Evolutionary conservation across 2,888 invertebrate species (phyloP).

Genomic region (Ochlodes sylvanus): DNA sequence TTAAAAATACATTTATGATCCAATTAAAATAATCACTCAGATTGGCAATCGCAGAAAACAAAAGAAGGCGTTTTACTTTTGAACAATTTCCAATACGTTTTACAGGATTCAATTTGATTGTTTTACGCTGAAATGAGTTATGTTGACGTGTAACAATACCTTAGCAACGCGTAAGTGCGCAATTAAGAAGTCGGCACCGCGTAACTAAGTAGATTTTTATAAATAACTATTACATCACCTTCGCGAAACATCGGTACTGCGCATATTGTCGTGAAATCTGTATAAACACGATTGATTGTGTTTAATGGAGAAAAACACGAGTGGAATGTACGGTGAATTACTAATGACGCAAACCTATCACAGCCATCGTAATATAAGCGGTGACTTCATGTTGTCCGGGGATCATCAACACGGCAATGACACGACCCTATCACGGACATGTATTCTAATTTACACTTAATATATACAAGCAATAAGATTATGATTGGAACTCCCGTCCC

Average conservation of each 20-base stretch:
- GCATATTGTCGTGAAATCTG: slow-evolving; percentile 74
- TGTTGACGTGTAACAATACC: neutral
- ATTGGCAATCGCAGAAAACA: neutral
- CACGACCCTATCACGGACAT: slow-evolving; percentile 57
- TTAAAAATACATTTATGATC: neutral
- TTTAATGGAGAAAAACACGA: slow-evolving; percentile 61
- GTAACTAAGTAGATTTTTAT: slow-evolving; percentile 37
- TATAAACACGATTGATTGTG: slow-evolving; percentile 68
- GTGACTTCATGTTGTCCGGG: slow-evolving; percentile 69
- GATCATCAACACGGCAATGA: slow-evolving; percentile 64
- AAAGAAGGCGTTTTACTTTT: neutral
- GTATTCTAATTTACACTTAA: slow-evolving; percentile 43
- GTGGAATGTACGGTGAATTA: slow-evolving; percentile 62
- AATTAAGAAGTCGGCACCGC: slow-evolving; percentile 21
- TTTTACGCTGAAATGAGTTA: neutral
- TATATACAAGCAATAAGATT: slow-evolving; percentile 39
- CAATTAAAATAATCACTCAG: neutral
- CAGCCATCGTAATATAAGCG: slow-evolving; percentile 53
- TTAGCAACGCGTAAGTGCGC: slow-evolving; percentile 29
- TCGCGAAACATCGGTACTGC: slow-evolving; percentile 62
- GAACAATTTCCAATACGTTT: neutral
- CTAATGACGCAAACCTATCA: slow-evolving; percentile 64
- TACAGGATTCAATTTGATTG: neutral
- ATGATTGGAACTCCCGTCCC: slow-evolving; percentile 26
- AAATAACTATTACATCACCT: slow-evolving; percentile 63